Evolutionary conservation across 2,888 invertebrate species (phyloP).

Genomic region (Dasypolia templi): DNA sequence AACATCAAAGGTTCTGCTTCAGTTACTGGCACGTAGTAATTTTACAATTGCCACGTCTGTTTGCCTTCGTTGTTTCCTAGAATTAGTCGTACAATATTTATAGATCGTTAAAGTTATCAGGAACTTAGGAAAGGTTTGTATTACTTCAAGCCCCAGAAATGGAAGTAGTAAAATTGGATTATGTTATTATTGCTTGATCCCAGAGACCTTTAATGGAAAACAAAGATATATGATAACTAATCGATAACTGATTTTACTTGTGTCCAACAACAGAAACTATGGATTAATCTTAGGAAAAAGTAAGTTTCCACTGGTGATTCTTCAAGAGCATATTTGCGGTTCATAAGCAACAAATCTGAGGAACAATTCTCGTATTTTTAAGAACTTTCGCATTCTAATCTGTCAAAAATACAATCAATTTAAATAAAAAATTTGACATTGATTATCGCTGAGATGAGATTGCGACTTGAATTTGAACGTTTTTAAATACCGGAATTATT

Average conservation of each 20-base stretch:
- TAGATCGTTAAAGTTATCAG: constrained; percentile 29
- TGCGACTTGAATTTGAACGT: too few species aligned
- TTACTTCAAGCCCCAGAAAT: neutral
- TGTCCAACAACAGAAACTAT: neutral
- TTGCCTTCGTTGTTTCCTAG: constrained; percentile 44
- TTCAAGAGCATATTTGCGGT: neutral
- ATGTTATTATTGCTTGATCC: neutral
- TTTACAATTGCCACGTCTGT: constrained; percentile 56
- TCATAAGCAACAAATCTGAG: constrained; percentile 25
- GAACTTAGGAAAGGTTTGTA: neutral
- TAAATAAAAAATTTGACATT: too few species aligned
- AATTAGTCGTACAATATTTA: constrained; percentile 42
- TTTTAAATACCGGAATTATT: too few species aligned
- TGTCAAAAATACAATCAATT: too few species aligned
- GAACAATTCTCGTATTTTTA: too few species aligned
- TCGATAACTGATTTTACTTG: neutral
- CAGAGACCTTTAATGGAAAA: neutral
- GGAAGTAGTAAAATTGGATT: neutral
- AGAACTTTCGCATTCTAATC: too few species aligned
- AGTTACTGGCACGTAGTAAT: constrained; percentile 50
- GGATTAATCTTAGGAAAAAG: neutral
- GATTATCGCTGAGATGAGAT: too few species aligned
- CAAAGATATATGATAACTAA: neutral
- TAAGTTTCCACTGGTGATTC: neutral
- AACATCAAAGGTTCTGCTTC: constrained; percentile 52